Conservation (phyloP, 2,113 vertebrate species). For the Ochotona curzoniae region DNA sequence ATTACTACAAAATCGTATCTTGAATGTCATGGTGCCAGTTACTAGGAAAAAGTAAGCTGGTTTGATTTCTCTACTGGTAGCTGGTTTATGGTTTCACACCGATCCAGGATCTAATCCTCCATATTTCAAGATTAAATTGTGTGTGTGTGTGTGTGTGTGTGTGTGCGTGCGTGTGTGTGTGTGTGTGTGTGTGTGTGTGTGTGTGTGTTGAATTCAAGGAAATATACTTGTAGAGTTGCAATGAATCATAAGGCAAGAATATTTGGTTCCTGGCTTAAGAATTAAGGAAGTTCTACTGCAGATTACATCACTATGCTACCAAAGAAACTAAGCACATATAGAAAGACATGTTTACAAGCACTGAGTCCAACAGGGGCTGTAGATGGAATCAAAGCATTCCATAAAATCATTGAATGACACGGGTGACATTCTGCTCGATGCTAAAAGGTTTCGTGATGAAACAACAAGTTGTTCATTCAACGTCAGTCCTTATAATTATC, state of each 20-base stretch:
- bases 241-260: not conserved
- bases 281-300: not conserved
- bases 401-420: not conserved
- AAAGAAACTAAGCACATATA: not conserved
- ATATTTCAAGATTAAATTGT: not conserved
- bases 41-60: not conserved
- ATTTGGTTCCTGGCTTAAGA: not conserved
- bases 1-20: no score
- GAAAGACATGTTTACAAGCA: not conserved
- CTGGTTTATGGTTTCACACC: not conserved
- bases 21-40: not conserved
- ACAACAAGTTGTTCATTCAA: not conserved
- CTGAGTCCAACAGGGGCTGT: not conserved
- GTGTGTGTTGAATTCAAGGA: not conserved
- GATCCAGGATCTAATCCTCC: not conserved
- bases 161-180: no score
- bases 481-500: not conserved
- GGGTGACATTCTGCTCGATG: not conserved
- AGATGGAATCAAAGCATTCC: not conserved
- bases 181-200: no score
- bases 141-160: no score
- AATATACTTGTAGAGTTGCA: not conserved
- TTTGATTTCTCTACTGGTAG: not conserved
- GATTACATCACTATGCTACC: not conserved
- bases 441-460: not conserved